These are phyloP conservation scores for Brachionus plicatilis DNA, from an alignment of 1,140 invertebrate species.

Conservation along the genomic window DNA sequence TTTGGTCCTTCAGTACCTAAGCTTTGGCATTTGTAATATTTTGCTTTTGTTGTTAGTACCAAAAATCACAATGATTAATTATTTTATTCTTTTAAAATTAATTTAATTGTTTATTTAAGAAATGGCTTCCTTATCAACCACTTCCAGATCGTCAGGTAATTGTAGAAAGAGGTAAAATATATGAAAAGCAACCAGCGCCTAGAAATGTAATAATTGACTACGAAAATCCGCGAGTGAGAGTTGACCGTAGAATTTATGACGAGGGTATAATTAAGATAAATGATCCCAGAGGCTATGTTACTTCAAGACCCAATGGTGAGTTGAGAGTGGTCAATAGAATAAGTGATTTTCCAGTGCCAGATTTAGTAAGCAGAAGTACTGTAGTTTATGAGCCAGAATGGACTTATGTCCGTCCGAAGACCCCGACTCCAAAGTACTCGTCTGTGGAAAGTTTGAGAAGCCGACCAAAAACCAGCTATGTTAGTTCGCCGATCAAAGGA, in stretches of 20 bases:
- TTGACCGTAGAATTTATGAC: background rate
- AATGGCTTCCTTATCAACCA: constrained; percentile 36
- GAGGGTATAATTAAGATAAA: constrained; percentile 34
- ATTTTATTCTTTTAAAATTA: background rate
- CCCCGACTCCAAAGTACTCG: background rate
- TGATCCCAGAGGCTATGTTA: background rate
- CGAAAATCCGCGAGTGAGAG: background rate
- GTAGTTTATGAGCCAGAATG: constrained; percentile 15
- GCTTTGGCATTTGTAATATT: too few species aligned
- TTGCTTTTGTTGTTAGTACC: too few species aligned
- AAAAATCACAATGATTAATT: too few species aligned
- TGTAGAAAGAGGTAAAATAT: constrained; percentile 36
- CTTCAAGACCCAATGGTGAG: constrained; percentile 17
- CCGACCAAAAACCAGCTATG: constrained; percentile 1
- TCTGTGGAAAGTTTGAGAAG: background rate
- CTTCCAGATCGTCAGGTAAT: constrained; percentile 19
- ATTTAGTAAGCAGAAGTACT: constrained; percentile 9
- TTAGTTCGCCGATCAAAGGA: background rate
- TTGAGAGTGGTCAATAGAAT: constrained; percentile 23
- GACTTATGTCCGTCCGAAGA: constrained; percentile 21
- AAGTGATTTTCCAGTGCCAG: constrained; percentile 10
- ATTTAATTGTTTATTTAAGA: background rate
- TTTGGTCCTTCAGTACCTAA: too few species aligned
- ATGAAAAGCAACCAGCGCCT: constrained; percentile 32
- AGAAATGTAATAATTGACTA: constrained; percentile 37